Evolutionary conservation across 2,113 vertebrate genomes (phyloP).

Genomic region (Pionites leucogaster): DNA sequence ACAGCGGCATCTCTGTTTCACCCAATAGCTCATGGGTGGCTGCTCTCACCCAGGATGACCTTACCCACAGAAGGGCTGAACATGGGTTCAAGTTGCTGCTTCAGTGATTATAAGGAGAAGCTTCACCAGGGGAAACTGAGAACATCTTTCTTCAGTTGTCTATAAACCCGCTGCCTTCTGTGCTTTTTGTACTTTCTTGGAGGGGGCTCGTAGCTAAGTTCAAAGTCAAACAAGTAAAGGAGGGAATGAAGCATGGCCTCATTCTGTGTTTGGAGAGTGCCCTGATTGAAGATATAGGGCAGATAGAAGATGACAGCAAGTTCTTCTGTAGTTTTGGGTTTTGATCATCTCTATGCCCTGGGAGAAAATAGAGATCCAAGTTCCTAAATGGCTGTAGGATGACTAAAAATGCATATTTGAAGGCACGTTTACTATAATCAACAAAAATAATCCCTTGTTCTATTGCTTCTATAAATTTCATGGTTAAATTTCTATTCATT

Average conservation of each 20-base stretch:
- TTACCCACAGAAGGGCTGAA: neutral
- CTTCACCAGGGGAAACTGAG: neutral
- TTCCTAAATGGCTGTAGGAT: neutral
- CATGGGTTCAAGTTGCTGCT: rapidly evolving
- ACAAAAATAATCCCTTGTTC: neutral
- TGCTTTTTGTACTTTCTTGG: neutral
- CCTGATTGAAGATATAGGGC: neutral
- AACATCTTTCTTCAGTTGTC: neutral
- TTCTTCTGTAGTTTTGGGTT: neutral
- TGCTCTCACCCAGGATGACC: neutral
- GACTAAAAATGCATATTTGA: neutral
- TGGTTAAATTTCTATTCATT: neutral
- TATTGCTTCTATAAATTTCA: neutral
- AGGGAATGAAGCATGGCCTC: neutral
- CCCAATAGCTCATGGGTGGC: neutral
- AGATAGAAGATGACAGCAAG: neutral
- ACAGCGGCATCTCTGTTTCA: neutral
- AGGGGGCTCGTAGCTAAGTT: neutral
- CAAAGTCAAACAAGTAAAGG: neutral
- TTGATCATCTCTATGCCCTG: neutral
- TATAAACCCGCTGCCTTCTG: neutral
- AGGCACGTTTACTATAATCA: neutral
- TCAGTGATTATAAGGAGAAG: neutral
- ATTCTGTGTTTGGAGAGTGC: neutral
- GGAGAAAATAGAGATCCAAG: neutral